Evolutionary conservation across 2,797 vertebrate species (phyloP).

Genomic region (Xerus rutilus): DNA sequence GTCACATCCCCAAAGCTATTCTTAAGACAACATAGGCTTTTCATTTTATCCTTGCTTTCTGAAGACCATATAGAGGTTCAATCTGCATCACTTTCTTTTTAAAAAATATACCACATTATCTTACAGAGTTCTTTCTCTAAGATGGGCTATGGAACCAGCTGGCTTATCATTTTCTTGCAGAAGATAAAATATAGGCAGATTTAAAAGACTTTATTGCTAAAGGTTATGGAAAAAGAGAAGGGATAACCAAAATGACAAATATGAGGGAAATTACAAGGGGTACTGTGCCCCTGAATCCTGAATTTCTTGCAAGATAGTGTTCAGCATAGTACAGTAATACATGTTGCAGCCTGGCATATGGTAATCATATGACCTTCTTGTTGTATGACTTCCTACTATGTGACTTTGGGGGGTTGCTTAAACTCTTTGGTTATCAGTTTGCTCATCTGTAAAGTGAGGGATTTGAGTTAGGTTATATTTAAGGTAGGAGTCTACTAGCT

Average conservation of each 20-base stretch:
- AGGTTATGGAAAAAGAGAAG: slow-evolving; percentile 36
- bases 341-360: neutral
- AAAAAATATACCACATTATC: neutral
- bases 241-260: neutral
- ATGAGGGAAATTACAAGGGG: neutral
- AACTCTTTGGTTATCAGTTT: neutral
- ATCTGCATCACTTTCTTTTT: slow-evolving; percentile 33
- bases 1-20: slow-evolving; percentile 19
- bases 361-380: neutral
- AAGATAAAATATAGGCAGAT: neutral
- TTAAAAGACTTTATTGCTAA: slow-evolving; percentile 36
- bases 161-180: slow-evolving; percentile 35
- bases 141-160: neutral
- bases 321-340: neutral
- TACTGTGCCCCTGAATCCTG: neutral
- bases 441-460: slow-evolving; percentile 15
- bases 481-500: neutral
- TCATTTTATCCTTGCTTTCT: slow-evolving; percentile 47
- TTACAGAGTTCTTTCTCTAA: slow-evolving; percentile 44
- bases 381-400: slow-evolving; percentile 29
- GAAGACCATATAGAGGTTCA: neutral
- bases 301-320: neutral
- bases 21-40: neutral
- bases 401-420: slow-evolving; percentile 25
- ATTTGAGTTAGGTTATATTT: slow-evolving; percentile 50